These are phyloP conservation scores for Gastrophysa polygoni DNA, from an alignment of 2,888 invertebrate species.

Conservation along the genomic window DNA sequence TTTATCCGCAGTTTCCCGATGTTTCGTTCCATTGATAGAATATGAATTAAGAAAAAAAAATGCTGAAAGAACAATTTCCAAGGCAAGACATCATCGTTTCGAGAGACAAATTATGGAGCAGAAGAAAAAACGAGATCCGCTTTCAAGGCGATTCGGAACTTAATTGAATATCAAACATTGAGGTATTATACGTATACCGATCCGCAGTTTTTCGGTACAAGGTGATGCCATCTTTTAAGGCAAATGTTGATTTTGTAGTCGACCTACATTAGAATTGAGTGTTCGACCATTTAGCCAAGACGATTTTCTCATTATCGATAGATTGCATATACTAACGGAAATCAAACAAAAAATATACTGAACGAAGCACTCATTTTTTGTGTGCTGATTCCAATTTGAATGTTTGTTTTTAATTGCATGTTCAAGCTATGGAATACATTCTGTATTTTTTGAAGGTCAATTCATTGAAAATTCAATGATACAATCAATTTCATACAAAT, in stretches of 20 bases:
- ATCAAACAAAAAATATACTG: too few relatives aligned
- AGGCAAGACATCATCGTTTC: not conserved
- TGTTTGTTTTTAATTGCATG: too few relatives aligned
- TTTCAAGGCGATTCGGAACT: conserved; percentile 14
- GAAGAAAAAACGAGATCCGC: conserved; percentile 10
- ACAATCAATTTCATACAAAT: too few relatives aligned
- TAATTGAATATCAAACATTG: conserved; percentile 12
- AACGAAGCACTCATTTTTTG: too few relatives aligned
- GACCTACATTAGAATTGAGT: conserved; percentile 30
- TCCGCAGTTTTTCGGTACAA: conserved; percentile 36
- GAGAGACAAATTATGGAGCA: not conserved
- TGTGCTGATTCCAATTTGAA: too few relatives aligned
- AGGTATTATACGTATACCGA: not conserved
- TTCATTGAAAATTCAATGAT: too few relatives aligned
- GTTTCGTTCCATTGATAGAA: too few relatives aligned
- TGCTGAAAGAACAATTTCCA: not conserved
- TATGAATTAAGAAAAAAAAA: too few relatives aligned
- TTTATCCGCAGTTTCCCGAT: too few relatives aligned
- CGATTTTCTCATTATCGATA: not conserved
- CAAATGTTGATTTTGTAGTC: conserved; percentile 26
- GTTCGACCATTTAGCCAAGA: conserved; percentile 16
- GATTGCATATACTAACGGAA: too few relatives aligned
- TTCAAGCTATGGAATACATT: too few relatives aligned
- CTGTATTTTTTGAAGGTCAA: too few relatives aligned
- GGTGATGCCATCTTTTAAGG: conserved; percentile 34